A percentile compares a stretch with the other conserved stretches of the same genome.
Evolutionary conservation across 2,888 invertebrate species (phyloP).

Genomic region (Ganaspis brasiliensis): DNA sequence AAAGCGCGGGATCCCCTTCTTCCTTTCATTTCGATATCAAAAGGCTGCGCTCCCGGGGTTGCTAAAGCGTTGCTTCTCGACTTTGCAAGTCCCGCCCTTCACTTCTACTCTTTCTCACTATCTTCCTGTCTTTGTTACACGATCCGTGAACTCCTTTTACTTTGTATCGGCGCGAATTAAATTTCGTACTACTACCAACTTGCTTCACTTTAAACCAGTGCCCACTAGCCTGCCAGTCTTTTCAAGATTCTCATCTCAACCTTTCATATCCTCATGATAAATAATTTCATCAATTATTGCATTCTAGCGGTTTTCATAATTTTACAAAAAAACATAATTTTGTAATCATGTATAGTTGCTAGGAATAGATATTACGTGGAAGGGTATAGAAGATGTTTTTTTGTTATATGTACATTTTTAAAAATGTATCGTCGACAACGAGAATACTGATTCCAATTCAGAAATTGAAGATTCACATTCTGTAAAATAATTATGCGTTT

Average conservation of each 20-base stretch:
- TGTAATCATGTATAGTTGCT: too few relatives aligned
- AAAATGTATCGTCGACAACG: too few relatives aligned
- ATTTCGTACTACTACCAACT: constrained; percentile 31
- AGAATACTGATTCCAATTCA: too few relatives aligned
- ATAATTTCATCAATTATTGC: neutral
- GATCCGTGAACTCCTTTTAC: constrained; percentile 40
- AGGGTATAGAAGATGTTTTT: too few relatives aligned
- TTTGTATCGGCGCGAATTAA: constrained; percentile 35
- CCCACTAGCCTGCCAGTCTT: neutral
- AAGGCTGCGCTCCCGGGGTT: constrained; percentile 57
- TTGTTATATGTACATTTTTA: too few relatives aligned
- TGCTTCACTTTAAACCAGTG: neutral
- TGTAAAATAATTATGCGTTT: too few relatives aligned
- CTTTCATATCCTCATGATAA: neutral
- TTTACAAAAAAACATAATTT: too few relatives aligned
- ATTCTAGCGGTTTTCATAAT: too few relatives aligned
- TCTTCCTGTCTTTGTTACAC: constrained; percentile 30
- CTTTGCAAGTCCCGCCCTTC: constrained; percentile 48
- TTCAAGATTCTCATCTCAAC: neutral
- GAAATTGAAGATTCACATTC: too few relatives aligned
- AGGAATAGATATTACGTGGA: too few relatives aligned
- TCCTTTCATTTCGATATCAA: constrained; percentile 68
- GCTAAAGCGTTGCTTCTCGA: constrained; percentile 69
- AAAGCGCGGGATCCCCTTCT: constrained; percentile 40
- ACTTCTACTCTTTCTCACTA: constrained; percentile 34